Base-by-base conservation (phyloP, 64 coral and sea anemone genomes). In the Acropora tenuis region DNA sequence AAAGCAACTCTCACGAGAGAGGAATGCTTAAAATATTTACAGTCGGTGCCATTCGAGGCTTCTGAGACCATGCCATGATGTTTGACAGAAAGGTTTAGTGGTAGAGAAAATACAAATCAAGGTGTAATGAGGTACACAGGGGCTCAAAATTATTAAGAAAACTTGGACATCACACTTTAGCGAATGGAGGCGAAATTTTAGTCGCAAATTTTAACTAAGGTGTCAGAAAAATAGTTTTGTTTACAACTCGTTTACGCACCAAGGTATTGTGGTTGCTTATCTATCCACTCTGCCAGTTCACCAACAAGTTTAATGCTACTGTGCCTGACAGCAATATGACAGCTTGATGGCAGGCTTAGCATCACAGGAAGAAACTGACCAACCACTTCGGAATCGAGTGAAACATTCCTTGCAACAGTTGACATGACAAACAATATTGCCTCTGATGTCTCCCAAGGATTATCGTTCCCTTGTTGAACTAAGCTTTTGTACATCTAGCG, bases 201-300 rank as follows among this genome's bases (percentile, higher is more conserved):
- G 30, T 30, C 30, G 30, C 30, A 30, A 30, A 30, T 30, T 30
- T 30, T 30, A 30, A 30, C 30, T 30, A 30, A 30, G 30, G 30
- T 30, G 30, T 30, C 30, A 30, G 30, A 30, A 30, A 30, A 30
- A 30, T 30, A 30, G 30, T 30, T 30, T 30, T 30, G 30, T 30
- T 30, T 30, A 30, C 30, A 30, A 30, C 30, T 30, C 30, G 30
- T 30, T 30, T 55, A 63, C 80, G 6, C 83, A 97, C 95, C 92
- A 73, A 97, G 87, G 76, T 94, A 88, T 5, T 97, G 83, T 8
- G 95, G 95, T n/a, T 97, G 92, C 30, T 91, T 84, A 78, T 88
- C 84, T 82, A 97, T 94, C 95, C 95, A 97, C 41, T 97, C 95
- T 43, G 95, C 83, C 12, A 97, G 82, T 77, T 97, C 95, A 15